Base-by-base conservation (phyloP, 2,888 invertebrate species). In the Oscheius sp. region DNA sequence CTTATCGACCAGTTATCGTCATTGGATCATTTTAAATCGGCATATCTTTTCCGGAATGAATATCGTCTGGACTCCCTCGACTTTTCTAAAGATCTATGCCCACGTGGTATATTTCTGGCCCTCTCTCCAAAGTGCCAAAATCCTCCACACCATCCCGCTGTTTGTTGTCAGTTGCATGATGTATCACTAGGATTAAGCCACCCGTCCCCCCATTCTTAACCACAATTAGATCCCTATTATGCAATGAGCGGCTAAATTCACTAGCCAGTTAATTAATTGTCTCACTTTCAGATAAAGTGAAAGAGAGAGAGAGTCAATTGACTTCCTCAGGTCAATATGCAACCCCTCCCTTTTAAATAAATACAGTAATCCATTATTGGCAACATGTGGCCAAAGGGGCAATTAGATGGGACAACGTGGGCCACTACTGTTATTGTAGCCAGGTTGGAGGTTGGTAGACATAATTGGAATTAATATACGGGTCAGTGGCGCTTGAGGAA, bases 391-490 rank as follows among this genome's bases (percentile, higher is more conserved):
- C 49, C 66, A 52, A 52, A 52, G 66, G 66, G 66, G 7, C 49
- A 66, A 66, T 66, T 66, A 66, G 66, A 25, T 49, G 29, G 43
- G 66, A 52, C 21, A 13, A 35, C 46, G 25, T 52, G 66, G 29
- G 66, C 66, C 66, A 66, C 66, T 66, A 69, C 70, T 70, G 72
- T 72, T 72, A 72, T 72, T 72, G 53, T 72, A 56, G 63, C 63
- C 53, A 66, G 72, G 53, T 72, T 70, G 49, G 64, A 29, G 9
- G 9, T 35, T 6, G 35, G 35, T 6, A 9, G 35, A 25, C 53
- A 63, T 64, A 72, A 72, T 72, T 72, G 64, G 72, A 72, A 72
- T 72, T 55, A 59, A 58, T 53, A 23, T 49, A 45, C 72, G 72
- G 72, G 72, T 72, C 72, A 72, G 64, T 72, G 63, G 27, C 70